Conservation (phyloP, 2,113 vertebrate genomes). For the Oncorhynchus kisutch region DNA sequence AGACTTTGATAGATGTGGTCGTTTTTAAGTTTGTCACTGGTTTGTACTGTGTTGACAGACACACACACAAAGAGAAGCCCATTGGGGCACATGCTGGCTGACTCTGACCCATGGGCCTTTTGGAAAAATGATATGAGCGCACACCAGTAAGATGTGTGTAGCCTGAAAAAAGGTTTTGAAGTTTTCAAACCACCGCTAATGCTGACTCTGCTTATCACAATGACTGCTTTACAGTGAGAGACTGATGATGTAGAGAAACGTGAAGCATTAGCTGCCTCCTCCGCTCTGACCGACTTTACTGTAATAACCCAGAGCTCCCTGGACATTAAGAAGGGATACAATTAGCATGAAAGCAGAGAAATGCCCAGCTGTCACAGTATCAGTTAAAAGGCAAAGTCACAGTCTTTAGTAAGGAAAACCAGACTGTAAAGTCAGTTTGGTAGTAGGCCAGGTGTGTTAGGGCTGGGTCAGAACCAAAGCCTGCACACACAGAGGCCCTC, state of each 20-base stretch:
- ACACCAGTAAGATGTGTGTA: neutral
- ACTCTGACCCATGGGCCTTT: too few relatives aligned
- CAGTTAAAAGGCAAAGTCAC: constrained; percentile 30
- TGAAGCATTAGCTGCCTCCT: neutral
- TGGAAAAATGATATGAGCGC: neutral
- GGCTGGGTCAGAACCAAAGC: too few relatives aligned
- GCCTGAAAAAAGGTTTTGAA: neutral
- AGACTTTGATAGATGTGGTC: neutral
- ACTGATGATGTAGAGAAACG: constrained; percentile 4
- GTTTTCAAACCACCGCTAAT: neutral
- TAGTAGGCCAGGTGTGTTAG: too few relatives aligned
- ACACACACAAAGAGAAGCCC: neutral
- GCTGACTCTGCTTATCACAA: neutral
- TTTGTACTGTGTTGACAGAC: neutral
- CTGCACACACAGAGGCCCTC: too few relatives aligned
- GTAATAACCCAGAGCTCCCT: neutral
- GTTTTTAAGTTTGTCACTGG: too few relatives aligned
- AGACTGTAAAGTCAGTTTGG: too few relatives aligned
- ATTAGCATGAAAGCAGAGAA: neutral
- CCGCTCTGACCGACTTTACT: constrained; percentile 7
- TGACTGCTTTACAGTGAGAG: neutral
- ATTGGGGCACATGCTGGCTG: too few relatives aligned
- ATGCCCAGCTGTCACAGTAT: neutral
- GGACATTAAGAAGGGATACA: neutral
- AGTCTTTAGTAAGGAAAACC: constrained; percentile 11